These are phyloP conservation scores for Nymphalis polychloros DNA, from an alignment of 2,888 invertebrate species.

Conservation along the genomic window DNA sequence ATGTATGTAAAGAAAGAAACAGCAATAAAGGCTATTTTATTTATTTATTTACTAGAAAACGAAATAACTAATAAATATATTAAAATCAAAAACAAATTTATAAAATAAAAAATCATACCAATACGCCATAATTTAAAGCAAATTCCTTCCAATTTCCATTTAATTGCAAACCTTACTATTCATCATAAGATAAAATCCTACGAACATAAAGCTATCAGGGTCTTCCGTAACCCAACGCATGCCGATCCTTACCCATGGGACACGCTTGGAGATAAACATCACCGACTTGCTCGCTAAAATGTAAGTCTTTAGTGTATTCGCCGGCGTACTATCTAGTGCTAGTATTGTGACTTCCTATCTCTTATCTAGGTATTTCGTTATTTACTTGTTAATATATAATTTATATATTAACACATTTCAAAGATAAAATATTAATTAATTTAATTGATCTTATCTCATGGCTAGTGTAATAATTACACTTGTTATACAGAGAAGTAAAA, in stretches of 20 bases:
- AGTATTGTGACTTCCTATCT: neutral
- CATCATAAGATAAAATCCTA: slow-evolving; percentile 37
- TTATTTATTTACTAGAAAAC: no score
- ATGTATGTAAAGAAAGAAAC: no score
- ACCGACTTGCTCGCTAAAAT: slow-evolving; percentile 12
- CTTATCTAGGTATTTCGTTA: neutral
- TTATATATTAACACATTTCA: neutral
- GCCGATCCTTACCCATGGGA: slow-evolving; percentile 58
- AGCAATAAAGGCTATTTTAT: no score
- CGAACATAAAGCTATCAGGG: slow-evolving; percentile 37
- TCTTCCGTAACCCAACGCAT: slow-evolving; percentile 42
- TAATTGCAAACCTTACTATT: slow-evolving; percentile 14
- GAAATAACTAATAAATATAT: no score
- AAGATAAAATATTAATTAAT: no score
- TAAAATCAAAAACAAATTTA: no score
- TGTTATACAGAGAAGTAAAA: no score
- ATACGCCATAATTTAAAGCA: slow-evolving; percentile 8
- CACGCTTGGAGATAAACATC: slow-evolving; percentile 19
- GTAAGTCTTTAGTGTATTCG: slow-evolving; percentile 6
- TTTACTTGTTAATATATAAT: neutral
- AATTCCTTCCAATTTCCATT: slow-evolving; percentile 1
- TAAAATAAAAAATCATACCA: neutral
- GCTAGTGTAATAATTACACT: no score
- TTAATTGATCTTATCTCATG: no score
- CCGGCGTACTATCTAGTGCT: slow-evolving; percentile 10